Conservation (phyloP, 2,888 invertebrate genomes). For the Synanthedon tipuliformis region DNA sequence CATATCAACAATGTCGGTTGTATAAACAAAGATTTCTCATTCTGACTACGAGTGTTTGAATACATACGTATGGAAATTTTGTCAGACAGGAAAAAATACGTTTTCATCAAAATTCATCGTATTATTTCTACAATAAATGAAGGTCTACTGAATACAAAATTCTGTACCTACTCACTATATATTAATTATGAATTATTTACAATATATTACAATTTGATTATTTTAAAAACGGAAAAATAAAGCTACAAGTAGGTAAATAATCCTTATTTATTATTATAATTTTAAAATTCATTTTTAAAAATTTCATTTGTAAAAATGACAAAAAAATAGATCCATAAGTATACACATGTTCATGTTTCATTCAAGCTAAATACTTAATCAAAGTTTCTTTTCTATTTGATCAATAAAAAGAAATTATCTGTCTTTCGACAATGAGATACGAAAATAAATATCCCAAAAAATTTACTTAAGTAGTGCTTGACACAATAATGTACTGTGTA, state of each 20-base stretch:
- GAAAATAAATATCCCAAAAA: neutral
- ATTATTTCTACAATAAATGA: no score
- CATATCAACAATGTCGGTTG: neutral
- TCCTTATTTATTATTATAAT: neutral
- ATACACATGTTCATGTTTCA: no score
- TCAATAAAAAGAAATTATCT: neutral
- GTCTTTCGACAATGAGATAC: neutral
- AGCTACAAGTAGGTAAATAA: neutral
- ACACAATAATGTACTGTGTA: neutral
- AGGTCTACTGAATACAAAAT: no score
- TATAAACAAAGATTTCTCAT: neutral
- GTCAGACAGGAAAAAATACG: neutral
- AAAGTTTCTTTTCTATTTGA: no score
- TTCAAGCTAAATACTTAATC: no score
- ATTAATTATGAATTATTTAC: no score
- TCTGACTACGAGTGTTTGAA: neutral
- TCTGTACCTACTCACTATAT: no score
- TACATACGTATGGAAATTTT: neutral
- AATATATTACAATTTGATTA: no score
- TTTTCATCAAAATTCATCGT: neutral
- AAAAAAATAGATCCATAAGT: no score
- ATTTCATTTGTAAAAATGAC: no score
- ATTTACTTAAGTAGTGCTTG: neutral
- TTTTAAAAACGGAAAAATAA: no score
- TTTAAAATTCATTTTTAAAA: no score